Base-by-base conservation (phyloP, 2,113 vertebrate species). In the Larimichthys polyactis region DNA sequence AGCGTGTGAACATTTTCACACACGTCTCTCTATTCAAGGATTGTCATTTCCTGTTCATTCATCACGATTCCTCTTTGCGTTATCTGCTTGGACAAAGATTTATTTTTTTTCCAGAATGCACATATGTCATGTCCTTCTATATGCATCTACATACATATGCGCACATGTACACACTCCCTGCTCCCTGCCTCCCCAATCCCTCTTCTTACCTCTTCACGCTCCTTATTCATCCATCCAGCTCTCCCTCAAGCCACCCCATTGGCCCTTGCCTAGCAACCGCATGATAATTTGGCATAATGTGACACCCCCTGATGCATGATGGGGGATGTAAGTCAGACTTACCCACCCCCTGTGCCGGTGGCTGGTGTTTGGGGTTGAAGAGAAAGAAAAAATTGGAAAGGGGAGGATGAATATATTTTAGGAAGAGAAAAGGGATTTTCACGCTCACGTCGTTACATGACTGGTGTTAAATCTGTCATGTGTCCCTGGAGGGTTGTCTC, bases 251-350 rank as follows among this genome's bases (percentile, higher is more conserved):
- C 76, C 64, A 48, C 71, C 70, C 80, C 77, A 95, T 94, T 94
- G 92, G 93, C 84, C 77, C 85, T 94, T 80, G 86, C 94, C 92
- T 95, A 94, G 94, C 94, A 94, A 94, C 94, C 85, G 73, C 88
- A 92, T 90, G 88, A 93, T 95, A 89, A 94, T 94, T 92, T 94
- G 94, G 89, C 90, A 93, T 94, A 93, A 94, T 94, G 91, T 94
- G 90, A 92, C 93, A 92, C 92, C 87, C 92, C 84, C 86, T 86
- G 90, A 93, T 94, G 91, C 90, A 94, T 92, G 90, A 93, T 92
- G 90, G 88, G 87, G 89, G 87, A 84, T 81, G 87, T 84, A 87
- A 92, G 74, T 90, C 89, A 87, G 85, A 87, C 74, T 86, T 77
- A 75, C 15, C 71, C 87, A 66, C 36, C 44, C 40, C n/a, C 29